Base-by-base conservation (phyloP, 2,797 vertebrate genomes). In the Ispidina picta region DNA sequence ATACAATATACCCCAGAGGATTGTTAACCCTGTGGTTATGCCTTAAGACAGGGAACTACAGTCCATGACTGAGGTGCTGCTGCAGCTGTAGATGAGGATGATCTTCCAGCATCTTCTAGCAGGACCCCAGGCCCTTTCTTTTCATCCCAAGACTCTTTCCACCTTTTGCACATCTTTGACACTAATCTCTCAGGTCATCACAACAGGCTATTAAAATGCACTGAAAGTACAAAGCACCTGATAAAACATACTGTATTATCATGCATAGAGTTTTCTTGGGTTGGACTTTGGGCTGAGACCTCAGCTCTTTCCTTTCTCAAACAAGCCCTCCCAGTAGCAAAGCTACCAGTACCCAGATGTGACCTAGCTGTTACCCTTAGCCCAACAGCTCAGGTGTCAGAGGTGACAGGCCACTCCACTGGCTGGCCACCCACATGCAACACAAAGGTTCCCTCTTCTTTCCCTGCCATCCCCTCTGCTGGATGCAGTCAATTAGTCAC, bases 351-450 rank as follows among this genome's bases (percentile, higher is more conserved):
- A 37, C 41, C n/a, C 33, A 62, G 25, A 22, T 8, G 12, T n/a
- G 48, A 56, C 15, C 22, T 22, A 25, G 23, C 63, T 79, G 31
- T 29, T 44, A 59, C 31, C n/a, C 22, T 66, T 29, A 90, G 49
- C 26, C 63, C 23, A 25, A 1, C 3, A 2, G 10, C 37, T 70
- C 2, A 1, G 29, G 6, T 65, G 66, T 83, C 71, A 72, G 64
- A 23, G 16, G 8, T 10, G 29, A 63, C n/a, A 81, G 33, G 13
- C 20, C 43, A 56, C 29, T 6, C 11, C 3, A 1, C 28, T 71
- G 51, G 9, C 14, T 73, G 43, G 21, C 60, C 65, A 70, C 31
- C 25, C 2, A 1, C 0, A 0, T 25, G 52, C 31, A 66, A 16
- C 10, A 15, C 28, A 28, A 60, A 64, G 2, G 22, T 23, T 85